Base-by-base conservation (phyloP, 1,140 invertebrate species). In the Maconellicoccus hirsutus region DNA sequence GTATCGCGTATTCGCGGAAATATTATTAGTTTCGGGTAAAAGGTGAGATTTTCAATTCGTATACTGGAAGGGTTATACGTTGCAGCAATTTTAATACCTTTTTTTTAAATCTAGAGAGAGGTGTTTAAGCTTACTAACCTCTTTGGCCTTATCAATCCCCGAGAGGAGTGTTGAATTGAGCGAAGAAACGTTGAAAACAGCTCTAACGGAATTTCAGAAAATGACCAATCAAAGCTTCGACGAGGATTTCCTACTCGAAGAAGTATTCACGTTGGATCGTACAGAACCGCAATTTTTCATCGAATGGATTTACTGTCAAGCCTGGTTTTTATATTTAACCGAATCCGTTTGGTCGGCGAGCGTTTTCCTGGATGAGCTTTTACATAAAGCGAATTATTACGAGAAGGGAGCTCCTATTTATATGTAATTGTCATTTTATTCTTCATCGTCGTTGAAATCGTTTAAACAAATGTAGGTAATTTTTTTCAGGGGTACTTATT, bases 261-360 rank as follows among this genome's bases (percentile, higher is more conserved):
- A 69, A 25, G n/a, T 19, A 14, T 69, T 73, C 29, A 25, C 26
- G 27, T 52, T 52, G 6, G 72, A 71, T 63, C 39, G 73, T 59
- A 70, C 74, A 12, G 61, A 33, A 39, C 73, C 73, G 39, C 71
- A 72, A 16, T 79, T 83, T 39, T 72, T 79, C 1, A 81, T 82
- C 22, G 84, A 85, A 73, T 81, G 80, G 75, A 76, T 86, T 19
- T 78, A 81, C 69, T 85, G 84, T 71, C 80, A 84, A 63, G 78
- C 78, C n/a, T 84, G 82, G 75, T 79, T 84, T 70, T 70, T 84
- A 1, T 82, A 78, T 52, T 74, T 83, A 4, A 77, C 77, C 52
- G 74, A 80, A 52, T 76, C 78, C 69, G 69, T 76, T 10, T 27
- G 72, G 12, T 73, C 77, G 19, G 79, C 79, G 59, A 71, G 61